Base-by-base conservation (phyloP, 2,797 vertebrate species). In the Phoxinus dragarum region DNA sequence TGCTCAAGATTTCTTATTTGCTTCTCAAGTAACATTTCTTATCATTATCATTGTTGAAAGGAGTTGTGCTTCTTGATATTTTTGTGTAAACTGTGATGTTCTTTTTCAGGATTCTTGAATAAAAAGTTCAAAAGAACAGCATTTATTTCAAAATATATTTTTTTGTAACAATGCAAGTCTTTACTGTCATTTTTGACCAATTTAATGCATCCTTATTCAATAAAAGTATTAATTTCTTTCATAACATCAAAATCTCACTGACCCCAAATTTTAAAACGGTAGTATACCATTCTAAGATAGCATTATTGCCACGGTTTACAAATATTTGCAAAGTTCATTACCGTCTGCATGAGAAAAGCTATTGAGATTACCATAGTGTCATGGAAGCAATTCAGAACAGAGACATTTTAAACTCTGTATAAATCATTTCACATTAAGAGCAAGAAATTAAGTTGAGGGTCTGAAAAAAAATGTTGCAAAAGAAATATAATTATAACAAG, bases 401-500 rank as follows among this genome's bases (percentile, higher is more conserved):
- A 90, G 77, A 85, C 82, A 81, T 79, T 86, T 85, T 61, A 77
- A 82, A 80, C 86, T 81, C 79, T 80, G 80, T 81, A 84, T 87
- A 27, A 82, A 81, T 81, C 38, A 86, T 36, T 76, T 44, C n/a
- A n/a, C 44, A 83, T 27, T 36, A 68, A 82, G 69, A 80, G 19
- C 38, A 34, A 69, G 52, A 81, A 42, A 47, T 88, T 0, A 74
- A 23, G 38, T 52, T 77, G 42, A 84, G 47, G 52, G 54, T 86
- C 72, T 66, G 47, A 72, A 66, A 52, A 47, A 44, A 34, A 17
- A 67, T 10, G 4, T 21, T 11, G 16, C 42, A 68, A 76, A 23
- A 54, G 23, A 84, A 44, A 86, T 66, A 73, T 42, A 80, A 77
- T 56, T 79, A 40, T 36, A 64, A 81, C 47, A 75, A 87, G 47